Conservation (phyloP, 23 tunicate species). For the Ciona savignyi region DNA sequence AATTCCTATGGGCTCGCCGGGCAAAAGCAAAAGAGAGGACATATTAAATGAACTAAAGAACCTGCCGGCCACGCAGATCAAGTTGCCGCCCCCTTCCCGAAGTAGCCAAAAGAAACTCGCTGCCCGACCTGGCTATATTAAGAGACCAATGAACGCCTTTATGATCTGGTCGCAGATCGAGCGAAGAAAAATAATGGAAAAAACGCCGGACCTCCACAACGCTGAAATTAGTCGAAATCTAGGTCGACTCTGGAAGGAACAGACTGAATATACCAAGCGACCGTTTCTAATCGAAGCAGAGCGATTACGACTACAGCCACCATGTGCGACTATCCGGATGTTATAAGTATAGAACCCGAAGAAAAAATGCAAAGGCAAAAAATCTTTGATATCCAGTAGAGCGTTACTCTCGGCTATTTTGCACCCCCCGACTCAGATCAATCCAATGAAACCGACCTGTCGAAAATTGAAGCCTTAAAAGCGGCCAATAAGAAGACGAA, state of each 20-base stretch:
- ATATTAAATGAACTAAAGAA: constrained; percentile 49
- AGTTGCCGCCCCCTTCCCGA: constrained; percentile 76
- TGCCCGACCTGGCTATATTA: constrained; percentile 72
- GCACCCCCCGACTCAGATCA: neutral
- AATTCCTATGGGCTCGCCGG: constrained; percentile 6
- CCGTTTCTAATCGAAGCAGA: constrained; percentile 68
- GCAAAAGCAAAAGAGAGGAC: constrained; percentile 15
- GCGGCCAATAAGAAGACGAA: neutral
- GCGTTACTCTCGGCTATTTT: too few species aligned
- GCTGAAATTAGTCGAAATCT: constrained; percentile 71
- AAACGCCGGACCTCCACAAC: constrained; percentile 57
- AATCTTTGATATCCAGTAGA: neutral
- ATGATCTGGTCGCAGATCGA: constrained; percentile 90
- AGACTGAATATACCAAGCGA: constrained; percentile 25
- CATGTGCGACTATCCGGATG: too few species aligned
- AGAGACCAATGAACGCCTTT: constrained; percentile 82
- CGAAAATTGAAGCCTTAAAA: constrained; percentile 14
- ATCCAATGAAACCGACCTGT: constrained; percentile 10
- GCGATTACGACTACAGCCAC: constrained; percentile 60
- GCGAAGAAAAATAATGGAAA: constrained; percentile 57
- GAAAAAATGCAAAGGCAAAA: constrained; percentile 42
- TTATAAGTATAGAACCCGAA: constrained; percentile 84
- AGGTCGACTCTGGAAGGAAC: constrained; percentile 54
- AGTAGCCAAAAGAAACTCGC: constrained; percentile 91
- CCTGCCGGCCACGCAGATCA: constrained; percentile 39